Conservation (phyloP, 2,113 vertebrate genomes). For the Cyanoramphus novaezelandiae region DNA sequence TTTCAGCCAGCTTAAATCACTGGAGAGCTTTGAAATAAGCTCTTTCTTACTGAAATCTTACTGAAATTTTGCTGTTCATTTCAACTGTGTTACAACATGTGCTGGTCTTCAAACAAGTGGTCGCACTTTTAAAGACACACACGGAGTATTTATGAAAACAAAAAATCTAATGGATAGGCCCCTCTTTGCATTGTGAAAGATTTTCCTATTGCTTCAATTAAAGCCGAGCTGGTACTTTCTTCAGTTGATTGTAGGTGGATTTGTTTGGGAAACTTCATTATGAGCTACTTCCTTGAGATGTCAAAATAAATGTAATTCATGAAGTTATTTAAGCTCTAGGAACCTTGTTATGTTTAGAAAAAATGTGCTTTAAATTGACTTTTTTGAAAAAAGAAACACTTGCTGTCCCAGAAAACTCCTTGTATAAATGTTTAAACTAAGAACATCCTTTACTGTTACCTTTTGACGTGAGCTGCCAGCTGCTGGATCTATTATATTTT, state of each 20-base stretch:
- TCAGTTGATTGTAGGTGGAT: background rate
- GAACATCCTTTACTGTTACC: background rate
- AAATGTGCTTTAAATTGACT: background rate
- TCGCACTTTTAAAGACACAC: background rate
- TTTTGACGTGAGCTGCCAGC: background rate
- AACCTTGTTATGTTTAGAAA: background rate
- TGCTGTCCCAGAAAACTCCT: background rate
- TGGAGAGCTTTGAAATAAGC: background rate
- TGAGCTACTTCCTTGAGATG: background rate
- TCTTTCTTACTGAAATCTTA: background rate
- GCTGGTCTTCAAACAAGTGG: background rate
- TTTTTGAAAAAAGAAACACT: background rate
- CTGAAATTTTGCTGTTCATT: background rate
- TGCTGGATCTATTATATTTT: background rate
- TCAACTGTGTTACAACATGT: background rate
- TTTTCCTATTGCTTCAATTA: background rate
- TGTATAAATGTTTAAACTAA: conserved; percentile 45
- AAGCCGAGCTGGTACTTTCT: background rate
- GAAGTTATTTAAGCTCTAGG: background rate
- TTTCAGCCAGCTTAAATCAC: background rate
- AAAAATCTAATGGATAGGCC: background rate
- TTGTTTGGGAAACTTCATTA: conserved; percentile 1
- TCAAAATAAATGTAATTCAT: conserved; percentile 28
- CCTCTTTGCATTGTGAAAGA: background rate
- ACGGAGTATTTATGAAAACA: background rate